phyloP scores from a whole-genome alignment of 2,113 vertebrate genomes.

The Phaethornis superciliosus region DNA sequence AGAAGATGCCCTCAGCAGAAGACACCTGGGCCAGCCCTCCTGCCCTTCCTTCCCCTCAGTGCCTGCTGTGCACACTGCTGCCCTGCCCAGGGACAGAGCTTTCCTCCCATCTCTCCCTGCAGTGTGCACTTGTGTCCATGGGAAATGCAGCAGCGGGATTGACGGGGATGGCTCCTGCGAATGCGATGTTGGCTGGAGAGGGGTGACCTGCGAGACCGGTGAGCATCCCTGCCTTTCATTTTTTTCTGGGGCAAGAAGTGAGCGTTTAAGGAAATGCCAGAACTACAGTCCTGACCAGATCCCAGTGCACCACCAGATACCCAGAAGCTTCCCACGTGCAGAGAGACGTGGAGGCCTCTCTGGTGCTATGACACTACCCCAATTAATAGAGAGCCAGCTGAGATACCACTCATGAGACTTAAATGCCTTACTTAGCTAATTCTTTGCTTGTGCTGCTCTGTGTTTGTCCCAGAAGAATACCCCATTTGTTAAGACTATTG shows the following conservation, averaged over 20 bases:
- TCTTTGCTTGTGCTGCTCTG: not conserved
- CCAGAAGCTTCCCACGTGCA: not conserved
- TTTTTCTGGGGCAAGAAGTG: not conserved
- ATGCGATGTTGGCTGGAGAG: constrained; percentile 89
- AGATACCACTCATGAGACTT: not conserved
- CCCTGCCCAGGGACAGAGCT: not conserved
- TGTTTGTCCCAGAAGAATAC: not conserved
- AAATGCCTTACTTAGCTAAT: not conserved
- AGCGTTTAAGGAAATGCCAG: not conserved
- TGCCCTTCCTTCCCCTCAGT: not conserved
- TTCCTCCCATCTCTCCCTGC: not conserved
- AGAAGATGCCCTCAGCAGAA: not conserved
- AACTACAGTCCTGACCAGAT: not conserved
- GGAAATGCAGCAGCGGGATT: constrained; percentile 83
- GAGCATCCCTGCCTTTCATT: not conserved
- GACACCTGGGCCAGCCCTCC: not conserved
- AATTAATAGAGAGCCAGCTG: not conserved
- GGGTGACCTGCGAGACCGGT: constrained; percentile 83
- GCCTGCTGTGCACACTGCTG: not conserved
- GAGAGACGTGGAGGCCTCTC: rapidly evolving
- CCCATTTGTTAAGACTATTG: not conserved
- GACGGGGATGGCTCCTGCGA: constrained; percentile 86
- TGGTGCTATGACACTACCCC: not conserved
- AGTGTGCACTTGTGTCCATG: constrained; percentile 85
- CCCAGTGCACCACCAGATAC: not conserved